Evolutionary conservation across 2,888 invertebrate genomes (phyloP).

Genomic region (Silvanus unidentatus): DNA sequence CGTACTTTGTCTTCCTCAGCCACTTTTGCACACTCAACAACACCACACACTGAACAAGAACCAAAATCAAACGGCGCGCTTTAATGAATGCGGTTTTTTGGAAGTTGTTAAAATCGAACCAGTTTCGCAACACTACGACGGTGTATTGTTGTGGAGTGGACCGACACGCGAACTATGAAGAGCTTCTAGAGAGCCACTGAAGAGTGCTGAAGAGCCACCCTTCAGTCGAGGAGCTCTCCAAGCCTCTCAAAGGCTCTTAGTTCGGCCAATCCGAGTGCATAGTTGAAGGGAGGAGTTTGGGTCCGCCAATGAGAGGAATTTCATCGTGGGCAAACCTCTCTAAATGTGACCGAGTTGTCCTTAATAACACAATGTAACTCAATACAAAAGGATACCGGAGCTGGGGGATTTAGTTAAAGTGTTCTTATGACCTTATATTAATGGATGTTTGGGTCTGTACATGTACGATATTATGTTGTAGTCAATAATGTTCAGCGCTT

Average conservation of each 20-base stretch:
- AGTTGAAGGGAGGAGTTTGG: conserved; percentile 35
- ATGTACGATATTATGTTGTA: conserved; percentile 14
- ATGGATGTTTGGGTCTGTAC: conserved; percentile 1
- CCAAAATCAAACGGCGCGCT: background rate
- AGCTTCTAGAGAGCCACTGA: conserved; percentile 45
- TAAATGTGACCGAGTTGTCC: conserved; percentile 10
- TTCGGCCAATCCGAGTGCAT: conserved; percentile 34
- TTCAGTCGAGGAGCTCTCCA: conserved; percentile 45
- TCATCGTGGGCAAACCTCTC: conserved; percentile 9
- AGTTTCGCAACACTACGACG: too few species aligned
- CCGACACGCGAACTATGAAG: conserved; percentile 45
- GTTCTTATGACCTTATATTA: conserved; percentile 6
- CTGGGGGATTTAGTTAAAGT: conserved; percentile 23
- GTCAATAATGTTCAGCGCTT: too few species aligned
- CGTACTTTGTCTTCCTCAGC: conserved; percentile 41
- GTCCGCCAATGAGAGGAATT: conserved; percentile 34
- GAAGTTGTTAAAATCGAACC: too few species aligned
- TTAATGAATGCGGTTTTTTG: too few species aligned
- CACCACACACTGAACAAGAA: conserved; percentile 9
- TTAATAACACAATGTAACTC: conserved; percentile 11
- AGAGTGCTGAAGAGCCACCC: conserved; percentile 45
- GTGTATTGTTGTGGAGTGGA: conserved; percentile 28
- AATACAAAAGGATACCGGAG: conserved; percentile 17
- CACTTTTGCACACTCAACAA: conserved; percentile 32
- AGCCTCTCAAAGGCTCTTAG: conserved; percentile 36